Conservation (phyloP, 2,113 vertebrate genomes). For the Pampusana beccarii region DNA sequence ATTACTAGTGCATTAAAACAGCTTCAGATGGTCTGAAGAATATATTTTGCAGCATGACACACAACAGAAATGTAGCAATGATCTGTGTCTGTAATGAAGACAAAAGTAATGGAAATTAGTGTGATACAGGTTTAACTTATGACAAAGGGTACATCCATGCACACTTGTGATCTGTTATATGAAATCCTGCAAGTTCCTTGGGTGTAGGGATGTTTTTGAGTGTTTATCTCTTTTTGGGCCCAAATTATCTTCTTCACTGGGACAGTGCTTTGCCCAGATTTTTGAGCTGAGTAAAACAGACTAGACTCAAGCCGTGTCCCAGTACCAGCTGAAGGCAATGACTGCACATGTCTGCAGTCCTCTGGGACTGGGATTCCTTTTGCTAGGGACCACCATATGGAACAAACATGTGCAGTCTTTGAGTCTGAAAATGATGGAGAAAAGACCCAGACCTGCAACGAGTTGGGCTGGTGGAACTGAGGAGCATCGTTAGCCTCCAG, state of each 20-base stretch:
- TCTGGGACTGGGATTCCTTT: neutral
- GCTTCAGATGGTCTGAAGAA: neutral
- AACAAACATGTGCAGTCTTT: neutral
- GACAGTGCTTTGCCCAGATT: neutral
- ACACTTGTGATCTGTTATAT: neutral
- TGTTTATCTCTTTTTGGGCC: neutral
- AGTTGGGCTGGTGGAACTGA: neutral
- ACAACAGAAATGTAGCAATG: neutral
- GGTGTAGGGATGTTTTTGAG: neutral
- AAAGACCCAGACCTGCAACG: neutral
- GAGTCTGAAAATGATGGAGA: neutral
- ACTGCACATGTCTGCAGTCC: neutral
- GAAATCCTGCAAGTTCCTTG: neutral
- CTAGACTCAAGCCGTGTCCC: neutral
- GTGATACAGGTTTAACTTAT: neutral
- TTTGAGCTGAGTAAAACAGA: neutral
- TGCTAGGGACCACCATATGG: neutral
- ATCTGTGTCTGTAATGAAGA: neutral
- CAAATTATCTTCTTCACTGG: neutral
- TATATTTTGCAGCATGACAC: neutral
- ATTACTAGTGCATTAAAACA: neutral
- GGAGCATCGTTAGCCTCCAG: accelerated
- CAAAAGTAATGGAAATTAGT: neutral
- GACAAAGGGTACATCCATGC: neutral
- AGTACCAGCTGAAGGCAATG: neutral